These are phyloP conservation scores for Beaufortia kweichowensis DNA, from an alignment of 2,113 vertebrate species.

Conservation along the genomic window DNA sequence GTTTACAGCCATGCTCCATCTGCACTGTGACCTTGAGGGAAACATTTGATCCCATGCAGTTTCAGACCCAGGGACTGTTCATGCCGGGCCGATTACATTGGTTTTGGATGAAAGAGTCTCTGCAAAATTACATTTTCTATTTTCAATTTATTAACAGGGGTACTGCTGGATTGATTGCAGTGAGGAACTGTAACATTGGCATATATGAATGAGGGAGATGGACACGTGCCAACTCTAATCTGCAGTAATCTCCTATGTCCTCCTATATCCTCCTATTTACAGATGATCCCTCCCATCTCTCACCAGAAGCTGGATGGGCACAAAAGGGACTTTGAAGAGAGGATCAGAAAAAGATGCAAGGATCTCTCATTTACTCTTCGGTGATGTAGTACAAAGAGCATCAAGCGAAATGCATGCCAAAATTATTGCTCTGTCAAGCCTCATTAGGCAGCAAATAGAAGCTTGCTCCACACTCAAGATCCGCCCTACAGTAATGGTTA, in stretches of 20 bases:
- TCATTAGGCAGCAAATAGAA: background rate
- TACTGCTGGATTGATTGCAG: background rate
- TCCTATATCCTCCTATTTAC: constrained; percentile 33
- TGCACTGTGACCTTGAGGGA: constrained; percentile 15
- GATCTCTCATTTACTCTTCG: background rate
- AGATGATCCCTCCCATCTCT: constrained; percentile 33
- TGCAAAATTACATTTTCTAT: constrained; percentile 10
- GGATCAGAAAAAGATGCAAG: constrained; percentile 9
- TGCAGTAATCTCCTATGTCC: constrained; percentile 22
- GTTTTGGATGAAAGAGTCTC: background rate
- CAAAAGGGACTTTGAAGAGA: constrained; percentile 19
- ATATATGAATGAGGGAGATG: constrained; percentile 34
- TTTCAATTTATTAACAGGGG: constrained; percentile 32
- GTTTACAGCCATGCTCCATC: constrained; percentile 11
- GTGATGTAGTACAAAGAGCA: background rate
- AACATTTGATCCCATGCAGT: background rate
- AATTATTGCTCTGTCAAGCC: background rate
- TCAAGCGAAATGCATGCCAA: background rate
- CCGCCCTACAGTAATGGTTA: background rate
- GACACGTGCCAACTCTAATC: constrained; percentile 38
- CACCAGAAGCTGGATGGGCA: background rate
- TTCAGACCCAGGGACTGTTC: background rate
- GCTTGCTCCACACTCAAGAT: background rate
- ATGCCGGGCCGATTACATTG: background rate
- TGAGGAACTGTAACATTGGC: background rate